These are phyloP conservation scores for Kradibia gibbosae DNA, from an alignment of 1,140 invertebrate genomes.

Conservation along the genomic window DNA sequence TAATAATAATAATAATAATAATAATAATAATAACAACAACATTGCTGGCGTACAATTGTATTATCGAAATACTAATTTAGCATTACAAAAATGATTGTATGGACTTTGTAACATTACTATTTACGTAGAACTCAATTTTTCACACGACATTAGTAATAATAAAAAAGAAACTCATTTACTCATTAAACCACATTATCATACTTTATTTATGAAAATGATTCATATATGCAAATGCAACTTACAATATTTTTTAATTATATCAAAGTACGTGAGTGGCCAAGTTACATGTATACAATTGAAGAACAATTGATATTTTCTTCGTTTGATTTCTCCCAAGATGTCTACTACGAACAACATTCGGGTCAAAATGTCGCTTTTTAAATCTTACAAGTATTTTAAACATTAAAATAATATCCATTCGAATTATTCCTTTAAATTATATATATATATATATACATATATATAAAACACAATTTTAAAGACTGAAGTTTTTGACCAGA, in stretches of 20 bases:
- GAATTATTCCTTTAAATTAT: no score
- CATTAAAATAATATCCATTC: neutral
- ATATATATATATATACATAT: neutral
- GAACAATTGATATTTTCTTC: constrained; percentile 32
- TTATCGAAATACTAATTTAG: no score
- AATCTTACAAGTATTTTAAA: neutral
- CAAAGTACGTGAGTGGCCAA: constrained; percentile 29
- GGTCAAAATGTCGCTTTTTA: constrained; percentile 14
- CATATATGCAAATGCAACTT: constrained; percentile 15
- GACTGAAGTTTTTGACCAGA: neutral
- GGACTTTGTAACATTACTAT: no score
- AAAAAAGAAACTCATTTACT: no score
- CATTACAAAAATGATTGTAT: no score
- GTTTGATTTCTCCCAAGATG: constrained; percentile 42
- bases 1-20: no score
- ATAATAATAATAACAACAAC: no score
- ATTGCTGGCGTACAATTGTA: no score
- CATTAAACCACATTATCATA: neutral
- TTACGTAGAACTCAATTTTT: no score
- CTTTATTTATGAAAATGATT: constrained; percentile 14
- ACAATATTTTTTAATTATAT: neutral
- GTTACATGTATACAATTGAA: constrained; percentile 23
- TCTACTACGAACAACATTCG: constrained; percentile 32
- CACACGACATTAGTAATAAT: neutral
- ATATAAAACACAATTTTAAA: neutral